These are phyloP conservation scores for Gymnothorax javanicus DNA, from an alignment of 2,797 vertebrate species.

Conservation along the genomic window DNA sequence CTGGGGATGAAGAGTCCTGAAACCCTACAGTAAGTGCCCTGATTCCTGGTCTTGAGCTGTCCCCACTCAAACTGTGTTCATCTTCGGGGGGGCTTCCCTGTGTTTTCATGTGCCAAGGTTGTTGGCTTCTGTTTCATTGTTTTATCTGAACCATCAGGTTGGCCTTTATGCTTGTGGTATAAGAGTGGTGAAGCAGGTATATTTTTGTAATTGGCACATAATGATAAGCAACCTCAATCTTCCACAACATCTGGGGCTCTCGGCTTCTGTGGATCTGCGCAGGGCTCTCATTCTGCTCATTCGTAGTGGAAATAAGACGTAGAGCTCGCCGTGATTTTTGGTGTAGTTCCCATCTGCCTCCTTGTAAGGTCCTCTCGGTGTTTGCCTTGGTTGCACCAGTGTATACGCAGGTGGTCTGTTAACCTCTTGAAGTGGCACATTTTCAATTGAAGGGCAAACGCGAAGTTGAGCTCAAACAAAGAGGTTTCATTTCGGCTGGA, in stretches of 20 bases:
- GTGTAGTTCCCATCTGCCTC: background rate
- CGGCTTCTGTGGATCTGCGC: background rate
- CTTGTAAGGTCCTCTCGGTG: background rate
- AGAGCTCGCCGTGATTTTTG: background rate
- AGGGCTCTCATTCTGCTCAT: background rate
- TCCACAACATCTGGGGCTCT: slow-evolving; percentile 11
- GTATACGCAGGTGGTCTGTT: slow-evolving; percentile 7
- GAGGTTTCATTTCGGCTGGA: background rate
- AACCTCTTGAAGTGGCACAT: background rate
- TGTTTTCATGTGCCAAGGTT: background rate
- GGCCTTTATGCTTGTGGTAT: background rate
- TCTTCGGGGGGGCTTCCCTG: background rate
- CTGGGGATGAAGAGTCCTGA: no score
- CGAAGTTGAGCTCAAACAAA: background rate
- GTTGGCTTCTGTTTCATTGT: background rate
- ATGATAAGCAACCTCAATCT: background rate
- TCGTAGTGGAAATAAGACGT: slow-evolving; percentile 22
- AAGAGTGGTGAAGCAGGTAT: background rate
- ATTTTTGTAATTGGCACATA: slow-evolving; percentile 15
- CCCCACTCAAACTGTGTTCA: background rate
- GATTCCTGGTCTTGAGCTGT: background rate
- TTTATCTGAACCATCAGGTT: background rate
- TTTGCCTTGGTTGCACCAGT: slow-evolving; percentile 5
- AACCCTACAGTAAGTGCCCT: background rate
- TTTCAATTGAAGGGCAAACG: slow-evolving; percentile 15